These are phyloP conservation scores for Thamnaconus septentrionalis DNA, from an alignment of 2,113 vertebrate species.

Conservation along the genomic window DNA sequence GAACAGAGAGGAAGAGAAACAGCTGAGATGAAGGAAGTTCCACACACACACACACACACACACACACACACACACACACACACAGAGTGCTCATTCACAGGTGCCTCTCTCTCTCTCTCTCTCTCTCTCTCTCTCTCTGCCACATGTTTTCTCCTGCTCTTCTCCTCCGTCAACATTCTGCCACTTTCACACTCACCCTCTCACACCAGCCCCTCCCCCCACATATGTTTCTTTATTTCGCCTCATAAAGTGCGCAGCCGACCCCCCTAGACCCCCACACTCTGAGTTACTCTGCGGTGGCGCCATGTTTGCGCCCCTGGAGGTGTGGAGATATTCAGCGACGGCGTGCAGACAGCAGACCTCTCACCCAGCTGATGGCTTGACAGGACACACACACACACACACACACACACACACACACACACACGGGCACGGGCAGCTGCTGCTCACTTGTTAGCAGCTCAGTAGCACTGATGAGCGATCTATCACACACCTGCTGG, in stretches of 20 bases:
- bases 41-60: slow-evolving; percentile 24
- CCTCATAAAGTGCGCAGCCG: slow-evolving; percentile 60
- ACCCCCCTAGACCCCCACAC: slow-evolving; percentile 33
- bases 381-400: slow-evolving; percentile 52
- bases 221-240: slow-evolving; percentile 68
- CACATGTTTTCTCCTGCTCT: slow-evolving; percentile 42
- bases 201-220: slow-evolving; percentile 54
- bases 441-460: slow-evolving; percentile 68
- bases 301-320: slow-evolving; percentile 25
- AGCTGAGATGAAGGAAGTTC: slow-evolving; percentile 84
- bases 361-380: slow-evolving; percentile 69
- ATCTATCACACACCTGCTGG: slow-evolving; percentile 70
- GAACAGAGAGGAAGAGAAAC: slow-evolving; percentile 81
- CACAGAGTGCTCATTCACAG: slow-evolving; percentile 54
- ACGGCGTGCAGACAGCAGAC: slow-evolving; percentile 42
- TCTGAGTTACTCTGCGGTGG: slow-evolving; percentile 45
- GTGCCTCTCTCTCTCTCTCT: slow-evolving; percentile 53
- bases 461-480: slow-evolving; percentile 61
- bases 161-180: slow-evolving; percentile 50
- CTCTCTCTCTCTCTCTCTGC: slow-evolving; percentile 42
- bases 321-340: slow-evolving; percentile 69
- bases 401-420: slow-evolving; percentile 13
- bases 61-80: slow-evolving; percentile 46
- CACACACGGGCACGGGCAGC: slow-evolving; percentile 17
- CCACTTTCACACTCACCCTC: slow-evolving; percentile 53